A percentile compares a stretch with the other conserved stretches of the same genome.
phyloP scores from a whole-genome alignment of 1,140 invertebrate genomes.

The Hormaphis cornu region DNA sequence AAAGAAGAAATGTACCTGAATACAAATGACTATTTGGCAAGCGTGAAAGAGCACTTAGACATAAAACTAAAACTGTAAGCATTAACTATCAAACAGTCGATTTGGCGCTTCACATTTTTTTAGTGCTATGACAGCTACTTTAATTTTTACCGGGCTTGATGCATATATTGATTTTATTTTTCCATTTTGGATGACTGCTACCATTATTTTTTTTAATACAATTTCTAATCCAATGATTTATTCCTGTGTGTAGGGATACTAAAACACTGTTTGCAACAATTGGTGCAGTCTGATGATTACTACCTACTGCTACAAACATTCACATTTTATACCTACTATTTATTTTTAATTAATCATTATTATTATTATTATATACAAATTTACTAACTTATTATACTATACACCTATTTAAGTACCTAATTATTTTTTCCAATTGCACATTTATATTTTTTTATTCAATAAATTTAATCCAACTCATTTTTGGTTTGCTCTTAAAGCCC shows the following conservation, averaged over 20 bases:
- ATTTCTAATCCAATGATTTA: neutral
- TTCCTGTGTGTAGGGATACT: slow-evolving; percentile 8
- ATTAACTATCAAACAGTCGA: neutral
- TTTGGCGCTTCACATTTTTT: neutral
- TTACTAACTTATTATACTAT: too few relatives aligned
- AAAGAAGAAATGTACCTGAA: slow-evolving; percentile 69
- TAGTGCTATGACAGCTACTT: neutral
- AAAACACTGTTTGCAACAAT: slow-evolving; percentile 25
- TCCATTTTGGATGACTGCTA: too few relatives aligned
- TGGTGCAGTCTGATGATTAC: slow-evolving; percentile 14
- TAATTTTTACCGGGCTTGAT: too few relatives aligned
- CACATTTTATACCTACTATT: neutral
- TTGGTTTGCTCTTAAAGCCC: too few relatives aligned
- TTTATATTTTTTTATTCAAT: too few relatives aligned
- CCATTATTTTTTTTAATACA: neutral
- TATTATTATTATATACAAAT: too few relatives aligned
- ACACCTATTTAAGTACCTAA: too few relatives aligned
- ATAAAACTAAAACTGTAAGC: slow-evolving; percentile 44
- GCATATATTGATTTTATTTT: too few relatives aligned
- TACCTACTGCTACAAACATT: neutral
- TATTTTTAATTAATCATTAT: neutral
- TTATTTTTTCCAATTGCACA: too few relatives aligned
- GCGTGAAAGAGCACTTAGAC: slow-evolving; percentile 66
- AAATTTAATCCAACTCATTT: too few relatives aligned
- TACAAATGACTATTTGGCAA: slow-evolving; percentile 77